Base-by-base conservation (phyloP, 2,888 invertebrate genomes). In the Diadromus collaris region DNA sequence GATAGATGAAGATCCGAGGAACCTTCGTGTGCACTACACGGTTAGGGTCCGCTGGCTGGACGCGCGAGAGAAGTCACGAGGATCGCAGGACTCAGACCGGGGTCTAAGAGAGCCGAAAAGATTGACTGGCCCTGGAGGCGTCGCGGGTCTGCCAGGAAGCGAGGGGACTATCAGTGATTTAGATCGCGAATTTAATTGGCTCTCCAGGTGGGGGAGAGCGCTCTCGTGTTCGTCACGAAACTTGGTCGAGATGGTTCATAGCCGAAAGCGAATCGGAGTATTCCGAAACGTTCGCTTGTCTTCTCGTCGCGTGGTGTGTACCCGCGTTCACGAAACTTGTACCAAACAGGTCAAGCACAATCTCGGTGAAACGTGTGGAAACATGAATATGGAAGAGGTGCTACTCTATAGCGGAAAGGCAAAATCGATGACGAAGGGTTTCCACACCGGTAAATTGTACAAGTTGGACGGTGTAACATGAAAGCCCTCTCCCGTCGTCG, bases 241-340 rank as follows among this genome's bases (percentile, higher is more conserved):
- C 76, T 76, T 61, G 51, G 41, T 51, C 38, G 24, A 81, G 81
- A 74, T 61, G 72, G 65, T 75, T 78, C 60, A 27, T 73, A 78
- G 83, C 64, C 81, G 73, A 71, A 78, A 75, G 46, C 81, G 77
- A 82, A 81, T 65, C 76, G 76, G 51, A 79, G 73, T 76, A 69
- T 73, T 64, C 73, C 24, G 41, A 72, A 56, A 48, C 48, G 64
- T 79, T 60, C 38, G 63, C 51, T 38, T 61, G 75, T 68, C 27
- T 71, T 21, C 56, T 58, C 58, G 6, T 21, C 60, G 38, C 38
- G 21, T 51, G 13, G 46, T 24, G 27, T 56, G 38, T 51, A 32
- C 16, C 29, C 9, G 41, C 44, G 32, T 58, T 76, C 76, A 69
- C 77, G 70, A 78, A 83, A 82, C 80, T 83, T 73, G 76, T n/a